Base-by-base conservation (phyloP, 37 sponge, comb jelly and placozoan species). In the Haliclona indistincta region DNA sequence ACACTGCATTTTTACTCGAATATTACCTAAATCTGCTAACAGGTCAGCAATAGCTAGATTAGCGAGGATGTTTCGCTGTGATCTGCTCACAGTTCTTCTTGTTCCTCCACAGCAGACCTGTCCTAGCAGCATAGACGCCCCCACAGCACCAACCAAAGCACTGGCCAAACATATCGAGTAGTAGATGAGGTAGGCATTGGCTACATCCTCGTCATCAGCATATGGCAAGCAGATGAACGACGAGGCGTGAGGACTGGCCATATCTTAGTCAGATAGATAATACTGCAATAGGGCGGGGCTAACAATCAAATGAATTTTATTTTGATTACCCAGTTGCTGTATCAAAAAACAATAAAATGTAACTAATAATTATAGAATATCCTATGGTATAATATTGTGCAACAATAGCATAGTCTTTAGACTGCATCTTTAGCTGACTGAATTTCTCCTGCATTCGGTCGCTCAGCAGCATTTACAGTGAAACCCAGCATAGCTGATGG, bases 391-490 rank as follows among this genome's bases (percentile, higher is more conserved):
- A n/a, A n/a, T n/a, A n/a, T n/a, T n/a, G n/a, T n/a, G n/a, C n/a
- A n/a, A n/a, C n/a, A n/a, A n/a, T n/a, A n/a, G n/a, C n/a, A n/a
- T n/a, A n/a, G n/a, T n/a, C n/a, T n/a, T n/a, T n/a, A n/a, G n/a
- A 68, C 7, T 11, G 64, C 64, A 28, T 86, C 87, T 20, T 61
- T 53, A 38, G 68, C 76, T 13, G 56, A 42, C 20, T 86, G 87
- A 29, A 86, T 86, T 64, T 86, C 87, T 34, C 73, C 73, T 17
- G 84, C 92, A 58, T 91, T 91, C 10, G 87, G 92, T 51, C 92
- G 28, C 13, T 91, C 92, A 19, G 77, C 83, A 30, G 92, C 92
- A 77, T 81, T 84, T n/a, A 91, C 92, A 29, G 80, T 91, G 66
- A 85, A 91, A 0, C 87, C 84, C 13, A 91, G 80, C 61, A 90